Evolutionary conservation across 2,113 vertebrate species (phyloP).

Genomic region (Coptodon rendalli): DNA sequence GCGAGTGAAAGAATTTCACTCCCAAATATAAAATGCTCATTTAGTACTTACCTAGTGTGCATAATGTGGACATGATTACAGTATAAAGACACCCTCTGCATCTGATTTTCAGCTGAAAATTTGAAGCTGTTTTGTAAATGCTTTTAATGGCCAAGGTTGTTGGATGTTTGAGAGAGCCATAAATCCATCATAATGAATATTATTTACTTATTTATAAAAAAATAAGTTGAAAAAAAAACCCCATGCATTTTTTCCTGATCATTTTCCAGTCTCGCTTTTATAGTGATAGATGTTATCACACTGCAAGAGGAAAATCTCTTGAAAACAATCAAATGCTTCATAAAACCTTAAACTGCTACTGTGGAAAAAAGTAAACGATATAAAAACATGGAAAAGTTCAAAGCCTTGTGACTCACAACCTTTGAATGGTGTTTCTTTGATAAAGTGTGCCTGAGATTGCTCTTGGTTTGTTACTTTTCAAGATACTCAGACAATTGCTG

Average conservation of each 20-base stretch:
- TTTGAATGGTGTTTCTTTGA: neutral
- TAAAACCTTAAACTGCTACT: neutral
- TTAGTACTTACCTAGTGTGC: neutral
- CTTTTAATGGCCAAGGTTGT: neutral
- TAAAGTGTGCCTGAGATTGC: neutral
- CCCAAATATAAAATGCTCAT: neutral
- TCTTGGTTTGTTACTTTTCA: neutral
- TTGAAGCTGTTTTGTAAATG: neutral
- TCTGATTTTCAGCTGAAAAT: neutral
- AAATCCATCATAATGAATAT: neutral
- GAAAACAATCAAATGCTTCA: neutral
- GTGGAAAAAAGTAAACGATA: neutral
- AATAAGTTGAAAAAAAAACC: neutral
- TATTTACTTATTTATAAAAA: neutral
- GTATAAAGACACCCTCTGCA: neutral
- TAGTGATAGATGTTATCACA: neutral
- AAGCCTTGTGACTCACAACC: neutral
- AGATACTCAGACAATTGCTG: neutral
- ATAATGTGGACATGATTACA: neutral
- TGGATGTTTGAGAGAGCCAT: neutral
- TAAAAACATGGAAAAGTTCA: neutral
- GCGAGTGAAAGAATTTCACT: neutral
- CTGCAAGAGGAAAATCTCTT: neutral
- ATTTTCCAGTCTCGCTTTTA: neutral
- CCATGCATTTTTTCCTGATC: neutral